phyloP scores from a whole-genome alignment of 2,113 vertebrate species.

The Aptenodytes patagonicus region DNA sequence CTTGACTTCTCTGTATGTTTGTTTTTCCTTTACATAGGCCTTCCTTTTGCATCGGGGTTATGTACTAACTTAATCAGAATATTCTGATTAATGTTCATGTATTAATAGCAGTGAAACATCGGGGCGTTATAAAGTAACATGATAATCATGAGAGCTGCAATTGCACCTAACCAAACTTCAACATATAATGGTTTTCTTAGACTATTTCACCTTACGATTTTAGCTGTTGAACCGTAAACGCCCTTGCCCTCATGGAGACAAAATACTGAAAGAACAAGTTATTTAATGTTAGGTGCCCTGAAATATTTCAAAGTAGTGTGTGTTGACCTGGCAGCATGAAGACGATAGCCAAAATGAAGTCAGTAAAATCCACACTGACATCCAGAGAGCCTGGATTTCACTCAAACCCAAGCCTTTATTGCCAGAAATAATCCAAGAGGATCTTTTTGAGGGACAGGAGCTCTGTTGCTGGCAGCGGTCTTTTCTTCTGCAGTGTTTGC shows the following conservation, averaged over 20 bases:
- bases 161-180: background rate
- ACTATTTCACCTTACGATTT: background rate
- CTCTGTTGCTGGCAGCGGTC: background rate
- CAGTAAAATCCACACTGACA: background rate
- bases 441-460: background rate
- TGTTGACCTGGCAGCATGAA: background rate
- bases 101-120: background rate
- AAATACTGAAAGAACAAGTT: background rate
- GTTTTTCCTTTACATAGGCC: background rate
- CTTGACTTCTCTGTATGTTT: background rate
- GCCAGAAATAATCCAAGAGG: background rate
- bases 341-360: background rate
- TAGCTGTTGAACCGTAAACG: background rate
- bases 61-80: background rate
- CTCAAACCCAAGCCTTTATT: background rate
- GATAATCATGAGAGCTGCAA: background rate
- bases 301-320: background rate
- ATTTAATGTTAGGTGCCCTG: background rate
- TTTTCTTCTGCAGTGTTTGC: background rate
- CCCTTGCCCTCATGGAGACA: background rate
- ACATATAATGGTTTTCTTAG: background rate
- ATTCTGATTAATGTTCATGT: background rate
- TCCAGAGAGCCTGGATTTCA: background rate
- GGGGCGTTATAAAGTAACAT: background rate
- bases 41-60: background rate